Conservation (phyloP, 1,140 invertebrate species). For the Drosophila tsacasi region DNA sequence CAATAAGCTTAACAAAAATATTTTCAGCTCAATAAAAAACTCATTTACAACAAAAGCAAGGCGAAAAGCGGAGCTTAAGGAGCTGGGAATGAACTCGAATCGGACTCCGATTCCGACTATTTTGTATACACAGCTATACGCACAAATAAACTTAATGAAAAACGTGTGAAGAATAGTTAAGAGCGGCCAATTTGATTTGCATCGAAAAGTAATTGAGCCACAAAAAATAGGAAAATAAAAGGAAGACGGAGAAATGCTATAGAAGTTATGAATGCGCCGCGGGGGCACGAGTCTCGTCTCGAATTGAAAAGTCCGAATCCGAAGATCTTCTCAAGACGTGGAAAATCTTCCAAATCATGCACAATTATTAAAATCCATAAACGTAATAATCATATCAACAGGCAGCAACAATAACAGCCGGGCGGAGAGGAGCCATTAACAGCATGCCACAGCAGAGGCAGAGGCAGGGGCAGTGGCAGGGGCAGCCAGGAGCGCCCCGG, state of each 20-base stretch:
- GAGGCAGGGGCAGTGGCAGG: constrained; percentile 5
- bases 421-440: constrained; percentile 66
- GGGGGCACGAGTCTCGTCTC: constrained; percentile 65
- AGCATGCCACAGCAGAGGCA: constrained; percentile 48
- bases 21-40: constrained; percentile 73
- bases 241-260: constrained; percentile 25
- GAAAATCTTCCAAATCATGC: constrained; percentile 83
- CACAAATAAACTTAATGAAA: constrained; percentile 70
- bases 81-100: constrained; percentile 23
- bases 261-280: constrained; percentile 68
- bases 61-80: constrained; percentile 13
- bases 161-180: constrained; percentile 84
- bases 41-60: constrained; percentile 64
- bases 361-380: constrained; percentile 85
- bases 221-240: constrained; percentile 32
- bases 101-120: constrained; percentile 21
- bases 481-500: constrained; percentile 17
- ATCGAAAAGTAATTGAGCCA: constrained; percentile 84
- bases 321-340: constrained; percentile 16
- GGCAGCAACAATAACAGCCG: constrained; percentile 52
- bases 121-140: constrained; percentile 28
- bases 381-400: constrained; percentile 83
- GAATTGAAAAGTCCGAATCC: constrained; percentile 11
- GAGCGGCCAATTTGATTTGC: constrained; percentile 83
- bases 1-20: constrained; percentile 76